Percentiles rank a stretch among this genome's conserved stretches.
Conservation (phyloP, 2,888 invertebrate genomes). For the Halictus ligatus region DNA sequence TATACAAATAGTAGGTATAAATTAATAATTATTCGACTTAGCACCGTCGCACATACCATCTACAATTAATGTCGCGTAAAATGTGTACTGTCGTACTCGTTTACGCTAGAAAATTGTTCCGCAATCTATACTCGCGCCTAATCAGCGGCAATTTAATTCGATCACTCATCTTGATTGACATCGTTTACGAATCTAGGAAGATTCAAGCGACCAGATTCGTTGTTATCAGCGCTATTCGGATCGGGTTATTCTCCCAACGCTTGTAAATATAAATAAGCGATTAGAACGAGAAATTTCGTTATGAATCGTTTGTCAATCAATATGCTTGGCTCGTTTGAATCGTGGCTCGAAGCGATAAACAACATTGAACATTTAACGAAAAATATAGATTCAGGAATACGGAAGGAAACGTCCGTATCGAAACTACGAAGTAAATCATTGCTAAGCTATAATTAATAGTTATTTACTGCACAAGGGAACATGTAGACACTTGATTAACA, state of each 20-base stretch:
- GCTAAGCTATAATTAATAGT: constrained; percentile 15
- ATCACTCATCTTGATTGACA: constrained; percentile 41
- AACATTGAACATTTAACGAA: constrained; percentile 8
- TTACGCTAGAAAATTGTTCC: constrained; percentile 44
- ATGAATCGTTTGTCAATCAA: constrained; percentile 27
- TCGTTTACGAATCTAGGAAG: background rate
- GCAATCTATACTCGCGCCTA: constrained; percentile 24
- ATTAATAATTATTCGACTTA: constrained; percentile 80
- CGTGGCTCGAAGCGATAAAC: constrained; percentile 12
- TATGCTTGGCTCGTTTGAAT: constrained; percentile 19
- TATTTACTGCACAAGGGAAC: constrained; percentile 10
- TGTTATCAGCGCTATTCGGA: background rate
- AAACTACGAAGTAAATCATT: constrained; percentile 34
- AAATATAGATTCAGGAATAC: constrained; percentile 14
- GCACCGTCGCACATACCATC: constrained; percentile 76
- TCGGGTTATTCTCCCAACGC: background rate
- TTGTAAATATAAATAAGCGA: background rate
- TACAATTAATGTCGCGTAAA: constrained; percentile 61
- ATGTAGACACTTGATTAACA: background rate
- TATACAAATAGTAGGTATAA: constrained; percentile 81
- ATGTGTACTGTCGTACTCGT: constrained; percentile 36
- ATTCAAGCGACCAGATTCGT: background rate
- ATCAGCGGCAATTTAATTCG: constrained; percentile 25
- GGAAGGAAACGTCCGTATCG: constrained; percentile 12
- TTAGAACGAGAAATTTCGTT: background rate